Evolutionary conservation across 2,888 invertebrate species (phyloP), one percentile per base, ranked within the genome.

Genomic region (Cheilosia vernalis): DNA sequence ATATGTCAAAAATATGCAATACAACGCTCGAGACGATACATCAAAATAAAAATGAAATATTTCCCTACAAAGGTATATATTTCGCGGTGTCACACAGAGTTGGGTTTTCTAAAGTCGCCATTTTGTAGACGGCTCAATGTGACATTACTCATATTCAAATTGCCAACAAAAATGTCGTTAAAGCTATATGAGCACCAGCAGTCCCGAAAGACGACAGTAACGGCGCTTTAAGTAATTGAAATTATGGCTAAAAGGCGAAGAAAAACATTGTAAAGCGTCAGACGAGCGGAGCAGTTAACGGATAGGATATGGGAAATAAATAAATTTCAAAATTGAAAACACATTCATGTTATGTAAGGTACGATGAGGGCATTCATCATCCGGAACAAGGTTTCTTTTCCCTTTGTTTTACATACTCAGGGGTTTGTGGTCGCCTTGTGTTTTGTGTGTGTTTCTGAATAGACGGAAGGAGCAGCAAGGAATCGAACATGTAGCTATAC

Each of bases 251-350:
- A 19, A 15, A 63, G 4, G 13, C 15, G 15, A 21, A 19, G 47
- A 63, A 33, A 19, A 19, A 47, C 33, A 63, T 33, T 44, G 49
- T 33, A 63, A 33, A 63, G 47, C 47, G 49, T 15, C 33, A 33
- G 30, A n/a, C n/a, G n/a, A n/a, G 47, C 19, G 47, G 19, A 30
- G 2, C 30, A 63, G 30, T 63, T 19, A 9, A 15, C 5, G 33
- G 17, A 33, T 19, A 13, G 44, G 44, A 44, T 44, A 17, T 44
- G 44, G n/a, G 15, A 40, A 37, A 33, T 4, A 33, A 61, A 61
- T 44, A 44, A 61, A 61, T 61, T 44, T 27, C 27, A 61, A 44
- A 30, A 61, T 60, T 60, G 21, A 27, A 60, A 60, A 24, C 15
- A 42, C 42, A 10, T 56, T 24, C 2, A 24, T 2, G 2, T 24